These are phyloP conservation scores for Zoanthus sansibaricus DNA, from an alignment of 92 coral and sea anemone species.

Conservation along the genomic window DNA sequence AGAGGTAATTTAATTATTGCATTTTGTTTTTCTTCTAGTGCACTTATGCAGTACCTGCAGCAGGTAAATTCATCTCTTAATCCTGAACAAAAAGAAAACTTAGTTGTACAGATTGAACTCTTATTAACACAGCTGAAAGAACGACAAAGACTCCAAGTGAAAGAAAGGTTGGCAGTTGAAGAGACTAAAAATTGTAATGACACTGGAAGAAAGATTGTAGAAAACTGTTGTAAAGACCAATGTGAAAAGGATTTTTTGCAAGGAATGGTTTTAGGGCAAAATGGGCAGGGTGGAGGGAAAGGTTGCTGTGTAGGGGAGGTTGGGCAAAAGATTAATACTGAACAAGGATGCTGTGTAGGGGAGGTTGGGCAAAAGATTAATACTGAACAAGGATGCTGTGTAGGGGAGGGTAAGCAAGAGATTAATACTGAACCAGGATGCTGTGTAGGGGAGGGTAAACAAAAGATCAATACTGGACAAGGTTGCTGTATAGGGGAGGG, in stretches of 20 bases:
- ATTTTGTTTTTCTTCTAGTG: not conserved
- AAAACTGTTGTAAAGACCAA: not conserved
- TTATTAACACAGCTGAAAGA: constrained; percentile 12
- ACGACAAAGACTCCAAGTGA: constrained; percentile 4
- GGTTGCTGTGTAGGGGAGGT: not conserved
- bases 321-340: not conserved
- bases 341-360: not conserved
- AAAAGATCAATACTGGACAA: not conserved
- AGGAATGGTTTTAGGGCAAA: not conserved
- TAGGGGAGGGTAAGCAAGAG: not conserved
- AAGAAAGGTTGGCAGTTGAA: not conserved
- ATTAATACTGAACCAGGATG: not conserved
- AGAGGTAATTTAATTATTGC: too few relatives aligned
- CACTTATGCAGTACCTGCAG: not conserved
- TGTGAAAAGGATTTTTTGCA: not conserved
- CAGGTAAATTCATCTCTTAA: not conserved
- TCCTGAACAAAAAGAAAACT: not conserved
- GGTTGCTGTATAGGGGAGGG: not conserved
- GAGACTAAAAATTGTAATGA: not conserved
- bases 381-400: not conserved
- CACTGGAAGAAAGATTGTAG: not conserved
- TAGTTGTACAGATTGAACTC: not conserved
- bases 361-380: not conserved
- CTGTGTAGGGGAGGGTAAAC: not conserved
- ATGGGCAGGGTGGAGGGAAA: not conserved